Conservation (phyloP, 2,113 vertebrate genomes). For the Megaceryle torquata region DNA sequence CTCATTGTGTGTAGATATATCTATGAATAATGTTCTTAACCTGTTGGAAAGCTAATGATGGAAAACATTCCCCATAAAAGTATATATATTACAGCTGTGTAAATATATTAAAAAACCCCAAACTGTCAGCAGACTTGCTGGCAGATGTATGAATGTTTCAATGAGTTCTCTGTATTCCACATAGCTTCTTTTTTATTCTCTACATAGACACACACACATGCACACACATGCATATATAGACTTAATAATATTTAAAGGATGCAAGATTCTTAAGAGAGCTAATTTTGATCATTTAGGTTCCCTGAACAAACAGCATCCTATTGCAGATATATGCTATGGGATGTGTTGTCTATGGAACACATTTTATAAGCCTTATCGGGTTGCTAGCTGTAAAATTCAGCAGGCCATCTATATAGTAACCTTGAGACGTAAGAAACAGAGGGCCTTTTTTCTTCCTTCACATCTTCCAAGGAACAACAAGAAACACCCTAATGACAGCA, state of each 20-base stretch:
- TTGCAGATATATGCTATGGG: not conserved
- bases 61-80: slow-evolving; percentile 74
- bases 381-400: slow-evolving; percentile 20
- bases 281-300: slow-evolving; percentile 6
- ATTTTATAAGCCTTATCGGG: slow-evolving; percentile 28
- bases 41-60: slow-evolving; percentile 60
- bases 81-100: slow-evolving; percentile 64
- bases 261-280: not conserved
- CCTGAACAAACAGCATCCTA: not conserved
- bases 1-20: slow-evolving; percentile 61
- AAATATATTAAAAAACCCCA: slow-evolving; percentile 55
- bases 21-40: slow-evolving; percentile 71
- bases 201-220: not conserved
- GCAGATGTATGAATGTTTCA: slow-evolving; percentile 60
- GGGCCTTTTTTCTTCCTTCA: not conserved
- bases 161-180: slow-evolving; percentile 61
- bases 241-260: not conserved
- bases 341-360: slow-evolving; percentile 9
- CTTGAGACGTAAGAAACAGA: not conserved
- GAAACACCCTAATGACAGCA: not conserved
- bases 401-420: not conserved
- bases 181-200: slow-evolving; percentile 54
- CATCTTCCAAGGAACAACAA: not conserved
- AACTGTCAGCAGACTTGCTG: slow-evolving; percentile 61
- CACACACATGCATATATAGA: rapidly evolving